Conservation (phyloP, 2,113 vertebrate genomes). For the Myrmophylax atrothorax region DNA sequence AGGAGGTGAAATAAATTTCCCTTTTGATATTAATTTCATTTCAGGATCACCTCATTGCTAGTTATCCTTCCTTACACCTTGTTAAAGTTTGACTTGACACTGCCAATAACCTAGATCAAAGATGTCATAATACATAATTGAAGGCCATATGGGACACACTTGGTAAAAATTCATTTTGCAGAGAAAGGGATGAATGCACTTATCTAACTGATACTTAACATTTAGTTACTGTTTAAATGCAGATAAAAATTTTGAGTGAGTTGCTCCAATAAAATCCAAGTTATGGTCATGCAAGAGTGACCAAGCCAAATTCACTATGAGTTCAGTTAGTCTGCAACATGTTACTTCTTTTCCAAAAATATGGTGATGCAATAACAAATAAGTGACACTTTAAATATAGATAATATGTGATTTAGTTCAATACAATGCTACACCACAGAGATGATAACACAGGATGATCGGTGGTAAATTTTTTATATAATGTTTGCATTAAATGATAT, state of each 20-base stretch:
- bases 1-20: constrained; percentile 16
- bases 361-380: background rate
- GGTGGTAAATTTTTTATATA: background rate
- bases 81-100: constrained; percentile 43
- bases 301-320: background rate
- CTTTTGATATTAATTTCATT: constrained; percentile 46
- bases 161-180: background rate
- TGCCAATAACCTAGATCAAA: constrained; percentile 52
- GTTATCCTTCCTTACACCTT: constrained; percentile 46
- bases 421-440: background rate
- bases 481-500: constrained; percentile 19
- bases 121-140: constrained; percentile 51
- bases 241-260: background rate
- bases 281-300: background rate
- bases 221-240: background rate
- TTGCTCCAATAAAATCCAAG: background rate
- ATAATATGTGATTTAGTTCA: background rate
- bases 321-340: background rate
- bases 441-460: background rate
- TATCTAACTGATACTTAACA: background rate
- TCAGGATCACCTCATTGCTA: constrained; percentile 36
- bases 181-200: background rate
- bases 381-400: constrained; percentile 10
- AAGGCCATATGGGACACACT: background rate
- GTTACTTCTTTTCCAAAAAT: background rate